Evolutionary conservation across 1,140 invertebrate genomes (phyloP), one percentile per base, ranked within the genome.

Genomic region (Saccostrea echinata): DNA sequence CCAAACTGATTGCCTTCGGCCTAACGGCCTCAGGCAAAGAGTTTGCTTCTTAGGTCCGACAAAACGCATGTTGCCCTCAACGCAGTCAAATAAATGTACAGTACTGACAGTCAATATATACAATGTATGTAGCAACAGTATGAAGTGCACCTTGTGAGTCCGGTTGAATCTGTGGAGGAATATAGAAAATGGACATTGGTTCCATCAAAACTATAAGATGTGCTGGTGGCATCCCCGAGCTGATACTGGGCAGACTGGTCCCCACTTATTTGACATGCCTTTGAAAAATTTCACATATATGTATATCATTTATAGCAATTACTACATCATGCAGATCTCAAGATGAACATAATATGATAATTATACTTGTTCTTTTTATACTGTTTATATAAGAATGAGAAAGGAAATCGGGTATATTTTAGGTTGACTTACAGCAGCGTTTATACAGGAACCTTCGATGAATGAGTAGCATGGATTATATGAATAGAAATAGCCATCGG

Each of bases 381-480:
- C n/a, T n/a, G n/a, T n/a, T n/a, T n/a, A n/a, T n/a, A n/a, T n/a
- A n/a, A n/a, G n/a, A n/a, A n/a, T n/a, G n/a, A 43, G 43, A 9
- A 43, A 43, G 43, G 4, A 6, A 9, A 8, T 43, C 4, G 24
- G 1, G 35, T 24, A 80, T 13, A 12, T 18, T 30, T 0, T 24
- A 80, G 30, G 35, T 80, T 30, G 9, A 80, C 85, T 80, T 81
- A 86, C 85, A 4, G 85, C 35, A 9, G 51, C 64, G 30, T 86
- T 71, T 11, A 24, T n/a, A 53, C 85, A 86, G 13, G n/a, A 27
- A 30, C 71, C 71, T 81, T 86, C 85, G 18, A 24, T 55, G 27
- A 86, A 86, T 21, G 43, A 24, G 52, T 81, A 80, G 55, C 85
- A 86, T 53, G 85, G 85, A 51, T 86, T 86, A 27, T 80, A 86